Evolutionary conservation across 2,113 vertebrate genomes (phyloP).

Genomic region (Lasiurus cinereus): DNA sequence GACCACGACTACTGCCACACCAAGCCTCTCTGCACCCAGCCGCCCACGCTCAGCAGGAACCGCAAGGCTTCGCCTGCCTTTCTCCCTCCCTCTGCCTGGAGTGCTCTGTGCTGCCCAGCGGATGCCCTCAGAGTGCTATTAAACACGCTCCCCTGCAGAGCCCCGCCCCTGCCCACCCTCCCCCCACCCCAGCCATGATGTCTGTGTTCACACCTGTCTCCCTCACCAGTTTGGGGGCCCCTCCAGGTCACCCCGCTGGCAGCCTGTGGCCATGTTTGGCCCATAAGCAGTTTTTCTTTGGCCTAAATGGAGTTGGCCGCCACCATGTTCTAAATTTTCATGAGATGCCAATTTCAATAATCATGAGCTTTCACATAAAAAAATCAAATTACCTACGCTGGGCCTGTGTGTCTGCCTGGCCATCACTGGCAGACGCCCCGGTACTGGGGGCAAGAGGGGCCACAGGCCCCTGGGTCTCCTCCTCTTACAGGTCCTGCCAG

Average conservation of each 20-base stretch:
- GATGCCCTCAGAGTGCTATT: neutral
- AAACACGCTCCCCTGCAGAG: accelerated
- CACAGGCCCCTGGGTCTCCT: no score
- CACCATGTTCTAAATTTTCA: neutral
- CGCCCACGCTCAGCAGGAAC: neutral
- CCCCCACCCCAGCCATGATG: neutral
- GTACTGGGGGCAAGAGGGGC: accelerated
- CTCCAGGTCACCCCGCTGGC: neutral
- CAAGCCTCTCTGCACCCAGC: neutral
- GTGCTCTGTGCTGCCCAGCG: neutral
- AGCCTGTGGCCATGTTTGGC: neutral
- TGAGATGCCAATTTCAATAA: neutral
- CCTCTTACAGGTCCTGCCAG: accelerated
- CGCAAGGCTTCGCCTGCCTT: neutral
- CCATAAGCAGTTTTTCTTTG: neutral
- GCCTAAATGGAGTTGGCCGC: neutral
- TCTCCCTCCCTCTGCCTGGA: neutral
- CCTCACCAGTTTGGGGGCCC: neutral
- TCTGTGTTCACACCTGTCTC: neutral
- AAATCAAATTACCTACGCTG: neutral
- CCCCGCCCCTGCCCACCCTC: neutral
- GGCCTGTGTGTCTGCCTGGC: neutral
- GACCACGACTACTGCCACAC: neutral
- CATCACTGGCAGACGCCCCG: neutral
- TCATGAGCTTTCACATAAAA: constrained; percentile 30